A percentile compares a stretch with the other conserved stretches of the same genome.
phyloP scores from a whole-genome alignment of 2,797 vertebrate genomes.

The Acanthopagrus latus region DNA sequence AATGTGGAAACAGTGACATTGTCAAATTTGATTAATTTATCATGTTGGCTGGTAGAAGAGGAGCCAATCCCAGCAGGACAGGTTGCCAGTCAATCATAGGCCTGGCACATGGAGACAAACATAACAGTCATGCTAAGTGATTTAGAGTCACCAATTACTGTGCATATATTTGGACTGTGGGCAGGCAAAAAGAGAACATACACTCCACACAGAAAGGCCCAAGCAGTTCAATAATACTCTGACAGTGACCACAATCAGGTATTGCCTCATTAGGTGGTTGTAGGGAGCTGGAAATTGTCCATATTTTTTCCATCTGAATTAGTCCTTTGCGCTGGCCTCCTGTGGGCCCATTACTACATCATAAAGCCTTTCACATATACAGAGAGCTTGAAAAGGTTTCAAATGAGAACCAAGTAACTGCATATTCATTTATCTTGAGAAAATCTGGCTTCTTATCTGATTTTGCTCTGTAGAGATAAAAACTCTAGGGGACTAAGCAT shows the following conservation, averaged over 20 bases:
- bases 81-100: too few species aligned
- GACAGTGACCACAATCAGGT: conserved; percentile 8
- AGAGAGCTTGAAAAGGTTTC: conserved; percentile 15
- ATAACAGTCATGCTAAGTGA: too few species aligned
- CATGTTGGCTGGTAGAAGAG: too few species aligned
- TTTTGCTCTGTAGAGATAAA: not conserved
- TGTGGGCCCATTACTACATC: conserved; percentile 20
- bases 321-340: not conserved
- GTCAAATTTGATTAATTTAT: too few species aligned
- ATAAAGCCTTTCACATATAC: conserved; percentile 17
- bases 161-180: too few species aligned
- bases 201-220: too few species aligned
- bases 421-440: not conserved
- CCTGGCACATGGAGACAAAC: too few species aligned
- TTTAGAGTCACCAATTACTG: too few species aligned
- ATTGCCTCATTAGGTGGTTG: conserved; percentile 17
- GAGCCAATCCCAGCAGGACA: too few species aligned
- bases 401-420: conserved; percentile 5
- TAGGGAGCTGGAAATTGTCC: conserved; percentile 31
- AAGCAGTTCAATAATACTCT: not conserved
- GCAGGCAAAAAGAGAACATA: too few species aligned
- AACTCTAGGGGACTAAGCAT: too few species aligned
- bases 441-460: conserved; percentile 25
- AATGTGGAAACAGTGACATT: too few species aligned
- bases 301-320: conserved; percentile 32